These are phyloP conservation scores for Channa maculata DNA, from an alignment of 2,113 vertebrate genomes.

Conservation along the genomic window DNA sequence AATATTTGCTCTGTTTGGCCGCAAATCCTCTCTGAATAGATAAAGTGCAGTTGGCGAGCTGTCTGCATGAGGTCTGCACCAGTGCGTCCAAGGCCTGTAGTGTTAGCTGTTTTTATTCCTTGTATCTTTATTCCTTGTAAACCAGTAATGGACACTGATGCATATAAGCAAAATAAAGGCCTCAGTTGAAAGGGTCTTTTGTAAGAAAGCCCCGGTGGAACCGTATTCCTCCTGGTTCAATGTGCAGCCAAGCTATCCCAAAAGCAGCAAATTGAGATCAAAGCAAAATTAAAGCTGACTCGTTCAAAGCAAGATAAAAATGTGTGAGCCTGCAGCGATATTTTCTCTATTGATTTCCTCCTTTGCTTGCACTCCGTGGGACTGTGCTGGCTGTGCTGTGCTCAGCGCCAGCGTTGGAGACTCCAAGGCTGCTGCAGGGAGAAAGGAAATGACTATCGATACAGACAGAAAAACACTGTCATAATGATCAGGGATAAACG, in stretches of 20 bases:
- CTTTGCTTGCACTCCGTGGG: slow-evolving; percentile 76
- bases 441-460: slow-evolving; percentile 75
- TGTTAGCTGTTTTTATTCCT: slow-evolving; percentile 62
- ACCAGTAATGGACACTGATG: slow-evolving; percentile 69
- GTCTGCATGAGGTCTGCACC: slow-evolving; percentile 40
- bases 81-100: slow-evolving; percentile 50
- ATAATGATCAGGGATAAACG: slow-evolving; percentile 67
- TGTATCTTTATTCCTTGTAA: slow-evolving; percentile 54
- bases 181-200: slow-evolving; percentile 70
- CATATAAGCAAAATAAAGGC: slow-evolving; percentile 71
- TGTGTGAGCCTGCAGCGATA: slow-evolving; percentile 83
- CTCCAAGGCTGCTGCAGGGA: slow-evolving; percentile 69
- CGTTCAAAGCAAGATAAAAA: slow-evolving; percentile 87
- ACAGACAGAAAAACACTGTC: slow-evolving; percentile 73
- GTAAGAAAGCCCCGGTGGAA: slow-evolving; percentile 74
- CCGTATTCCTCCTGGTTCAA: slow-evolving; percentile 77
- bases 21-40: slow-evolving; percentile 64
- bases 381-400: slow-evolving; percentile 72
- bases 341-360: slow-evolving; percentile 86
- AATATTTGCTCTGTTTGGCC: slow-evolving; percentile 61
- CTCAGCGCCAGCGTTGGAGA: slow-evolving; percentile 65
- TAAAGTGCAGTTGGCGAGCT: slow-evolving; percentile 50
- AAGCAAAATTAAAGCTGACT: slow-evolving; percentile 88
- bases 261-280: slow-evolving; percentile 87
- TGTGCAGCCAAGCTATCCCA: slow-evolving; percentile 79